Evolutionary conservation across 2,113 vertebrate species (phyloP), one percentile per base, ranked within the genome.

Genomic region (Oryzias celebensis): DNA sequence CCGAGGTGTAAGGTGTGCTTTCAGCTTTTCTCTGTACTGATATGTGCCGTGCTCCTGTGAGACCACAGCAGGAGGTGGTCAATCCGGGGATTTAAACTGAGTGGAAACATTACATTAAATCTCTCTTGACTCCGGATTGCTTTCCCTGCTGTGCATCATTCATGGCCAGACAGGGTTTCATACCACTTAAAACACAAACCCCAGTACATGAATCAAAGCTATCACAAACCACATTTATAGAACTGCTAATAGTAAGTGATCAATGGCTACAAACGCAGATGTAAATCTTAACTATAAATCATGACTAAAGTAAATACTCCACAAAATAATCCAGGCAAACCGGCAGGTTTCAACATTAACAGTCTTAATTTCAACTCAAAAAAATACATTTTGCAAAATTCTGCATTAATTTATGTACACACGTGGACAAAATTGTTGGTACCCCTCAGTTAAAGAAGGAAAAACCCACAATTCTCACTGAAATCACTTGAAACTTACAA

Each of bases 81-180:
- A 81, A 85, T 84, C 80, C 31, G 60, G 31, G 68, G 78, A 84
- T 87, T 87, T 80, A 72, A 77, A 69, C 80, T 77, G 77, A 79
- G 80, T 58, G 52, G 77, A 68, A 75, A 83, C 80, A 73, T 84
- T 20, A 28, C 75, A 81, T 82, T 85, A 85, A 91, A 85, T 81
- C 83, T 68, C 75, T 85, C 68, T 20, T 69, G 80, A 85, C 75
- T 86, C 73, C 62, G 81, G 58, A 79, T 61, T 67, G 71, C 75
- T 75, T 67, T 77, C 75, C 77, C 53, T 68, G 56, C 80, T 48
- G 65, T 55, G 45, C 58, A 71, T 69, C 83, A 72, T 85, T 81
- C 75, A 84, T 68, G 77, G 58, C 47, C 55, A 54, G 60, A 51
- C 59, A n/a, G 24, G 62, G 48, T 58, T 45, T 66, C 42, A 41